These are phyloP conservation scores for Pithys albifrons DNA, from an alignment of 2,113 vertebrate species.

Conservation along the genomic window DNA sequence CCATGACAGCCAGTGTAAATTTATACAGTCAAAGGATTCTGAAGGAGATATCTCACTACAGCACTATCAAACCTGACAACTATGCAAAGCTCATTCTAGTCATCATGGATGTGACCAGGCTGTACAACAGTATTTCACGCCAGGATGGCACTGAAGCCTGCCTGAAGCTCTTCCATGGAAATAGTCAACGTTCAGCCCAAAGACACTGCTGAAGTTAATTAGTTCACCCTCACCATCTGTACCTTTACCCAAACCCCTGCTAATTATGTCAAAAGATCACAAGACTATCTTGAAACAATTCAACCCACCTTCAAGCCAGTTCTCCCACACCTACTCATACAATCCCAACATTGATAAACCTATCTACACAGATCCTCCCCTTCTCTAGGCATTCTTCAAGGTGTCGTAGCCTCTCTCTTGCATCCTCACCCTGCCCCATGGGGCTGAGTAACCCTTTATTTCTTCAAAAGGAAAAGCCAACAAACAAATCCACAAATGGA, in stretches of 20 bases:
- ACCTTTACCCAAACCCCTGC: neutral
- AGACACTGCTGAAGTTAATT: neutral
- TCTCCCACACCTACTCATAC: neutral
- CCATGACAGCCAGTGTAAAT: neutral
- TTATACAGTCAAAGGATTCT: neutral
- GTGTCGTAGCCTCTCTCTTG: neutral
- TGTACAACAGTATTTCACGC: neutral
- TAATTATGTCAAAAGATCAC: neutral
- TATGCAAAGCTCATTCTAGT: neutral
- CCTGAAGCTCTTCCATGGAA: neutral
- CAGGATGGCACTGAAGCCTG: neutral
- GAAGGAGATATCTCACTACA: neutral
- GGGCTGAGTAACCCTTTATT: neutral
- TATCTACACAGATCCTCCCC: neutral
- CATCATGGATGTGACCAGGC: neutral
- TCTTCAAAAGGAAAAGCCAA: neutral
- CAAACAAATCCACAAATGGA: neutral
- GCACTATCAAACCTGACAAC: neutral
- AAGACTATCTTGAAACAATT: neutral
- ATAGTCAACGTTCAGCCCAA: neutral
- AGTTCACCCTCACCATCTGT: neutral
- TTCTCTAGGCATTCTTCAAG: neutral
- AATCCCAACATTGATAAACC: neutral
- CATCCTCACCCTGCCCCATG: neutral
- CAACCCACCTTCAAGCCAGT: neutral